Percentiles rank a stretch among this genome's conserved stretches.
These are phyloP conservation scores for Leptura quadrifasciata DNA, from an alignment of 2,888 invertebrate species.

Conservation along the genomic window DNA sequence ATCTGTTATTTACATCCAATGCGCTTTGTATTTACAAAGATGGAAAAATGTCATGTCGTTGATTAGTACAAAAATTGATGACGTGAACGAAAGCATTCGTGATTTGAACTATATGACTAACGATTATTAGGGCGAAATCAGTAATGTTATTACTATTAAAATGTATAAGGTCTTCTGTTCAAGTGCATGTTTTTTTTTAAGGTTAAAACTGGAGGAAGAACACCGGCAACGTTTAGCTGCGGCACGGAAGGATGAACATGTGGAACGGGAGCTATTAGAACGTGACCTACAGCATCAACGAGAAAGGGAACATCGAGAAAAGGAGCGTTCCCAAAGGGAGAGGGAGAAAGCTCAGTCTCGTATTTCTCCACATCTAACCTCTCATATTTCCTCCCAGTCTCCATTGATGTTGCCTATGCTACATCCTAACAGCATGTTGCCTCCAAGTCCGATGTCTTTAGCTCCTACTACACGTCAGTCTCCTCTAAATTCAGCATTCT, in stretches of 20 bases:
- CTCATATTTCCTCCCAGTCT: slow-evolving; percentile 68
- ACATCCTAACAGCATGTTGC: slow-evolving; percentile 69
- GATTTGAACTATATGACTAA: too few relatives aligned
- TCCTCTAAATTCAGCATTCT: slow-evolving; percentile 65
- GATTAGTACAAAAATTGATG: too few relatives aligned
- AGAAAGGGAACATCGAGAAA: slow-evolving; percentile 74
- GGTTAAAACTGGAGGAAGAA: slow-evolving; percentile 83
- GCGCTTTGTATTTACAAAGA: too few relatives aligned
- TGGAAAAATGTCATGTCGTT: too few relatives aligned
- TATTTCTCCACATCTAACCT: slow-evolving; percentile 70
- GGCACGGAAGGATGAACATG: slow-evolving; percentile 74
- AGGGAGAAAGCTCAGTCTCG: slow-evolving; percentile 74
- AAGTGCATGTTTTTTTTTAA: slow-evolving; percentile 62
- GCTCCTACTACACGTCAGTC: slow-evolving; percentile 69
- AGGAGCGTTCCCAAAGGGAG: slow-evolving; percentile 75
- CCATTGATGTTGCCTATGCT: slow-evolving; percentile 68
- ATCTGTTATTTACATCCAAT: too few relatives aligned
- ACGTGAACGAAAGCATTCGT: too few relatives aligned
- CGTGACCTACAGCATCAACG: slow-evolving; percentile 72
- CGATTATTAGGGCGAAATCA: too few relatives aligned
- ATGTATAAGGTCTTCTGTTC: too few relatives aligned
- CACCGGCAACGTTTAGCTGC: slow-evolving; percentile 76
- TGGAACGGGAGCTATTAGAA: slow-evolving; percentile 75
- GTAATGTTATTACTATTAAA: too few relatives aligned
- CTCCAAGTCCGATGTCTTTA: slow-evolving; percentile 65